These are phyloP conservation scores for Brienomyrus brachyistius DNA, from an alignment of 2,113 vertebrate genomes.

Conservation along the genomic window DNA sequence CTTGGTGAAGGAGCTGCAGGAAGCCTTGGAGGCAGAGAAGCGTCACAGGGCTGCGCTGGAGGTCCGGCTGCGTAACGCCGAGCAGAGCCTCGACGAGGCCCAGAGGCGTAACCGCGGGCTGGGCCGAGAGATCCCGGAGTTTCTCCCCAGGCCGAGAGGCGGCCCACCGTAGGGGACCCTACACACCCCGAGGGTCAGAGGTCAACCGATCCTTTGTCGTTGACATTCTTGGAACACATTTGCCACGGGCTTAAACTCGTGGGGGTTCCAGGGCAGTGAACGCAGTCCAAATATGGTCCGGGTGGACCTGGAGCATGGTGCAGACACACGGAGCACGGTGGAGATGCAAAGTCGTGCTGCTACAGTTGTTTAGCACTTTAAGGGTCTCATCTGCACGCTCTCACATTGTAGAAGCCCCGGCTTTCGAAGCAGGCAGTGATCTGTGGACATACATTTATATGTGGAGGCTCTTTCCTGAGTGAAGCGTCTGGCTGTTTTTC, in stretches of 20 bases:
- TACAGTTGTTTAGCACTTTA: not conserved
- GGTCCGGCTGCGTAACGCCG: constrained; percentile 53
- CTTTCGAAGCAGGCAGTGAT: not conserved
- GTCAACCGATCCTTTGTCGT: not conserved
- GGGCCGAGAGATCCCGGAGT: constrained; percentile 66
- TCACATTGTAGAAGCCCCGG: not conserved
- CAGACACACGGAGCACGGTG: not conserved
- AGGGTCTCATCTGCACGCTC: not conserved
- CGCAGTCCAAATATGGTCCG: not conserved
- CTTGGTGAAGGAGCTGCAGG: constrained; percentile 68
- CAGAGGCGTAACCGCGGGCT: constrained; percentile 66
- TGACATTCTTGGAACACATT: not conserved
- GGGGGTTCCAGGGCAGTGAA: not conserved
- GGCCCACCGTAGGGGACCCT: constrained; percentile 35
- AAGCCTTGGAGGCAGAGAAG: constrained; percentile 67
- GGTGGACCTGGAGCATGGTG: not conserved
- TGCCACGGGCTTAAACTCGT: not conserved
- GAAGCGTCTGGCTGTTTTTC: not conserved
- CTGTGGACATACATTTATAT: not conserved
- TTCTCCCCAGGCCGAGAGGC: constrained; percentile 35
- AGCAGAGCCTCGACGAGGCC: constrained; percentile 59
- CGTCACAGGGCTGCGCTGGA: constrained; percentile 61
- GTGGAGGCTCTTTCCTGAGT: not conserved
- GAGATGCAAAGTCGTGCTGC: not conserved
- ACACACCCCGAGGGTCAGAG: not conserved